Conservation (phyloP, 1,140 invertebrate species). For the Arctopsyche grandis region DNA sequence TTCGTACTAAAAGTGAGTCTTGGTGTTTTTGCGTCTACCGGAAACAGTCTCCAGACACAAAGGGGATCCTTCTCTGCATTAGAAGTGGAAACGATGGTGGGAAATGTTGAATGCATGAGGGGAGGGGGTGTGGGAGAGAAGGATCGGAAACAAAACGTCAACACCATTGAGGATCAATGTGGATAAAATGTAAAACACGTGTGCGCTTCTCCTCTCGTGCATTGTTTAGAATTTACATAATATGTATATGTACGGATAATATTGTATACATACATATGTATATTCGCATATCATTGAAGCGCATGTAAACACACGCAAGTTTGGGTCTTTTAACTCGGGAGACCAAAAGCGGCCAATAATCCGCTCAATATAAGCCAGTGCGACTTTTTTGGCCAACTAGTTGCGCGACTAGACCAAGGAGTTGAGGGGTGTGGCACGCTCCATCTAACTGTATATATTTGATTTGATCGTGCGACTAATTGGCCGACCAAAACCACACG, state of each 20-base stretch:
- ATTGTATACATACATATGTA: not conserved
- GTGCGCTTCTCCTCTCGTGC: slow-evolving; percentile 4
- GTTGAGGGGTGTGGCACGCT: no score
- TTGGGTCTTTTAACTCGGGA: no score
- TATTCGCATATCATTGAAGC: no score
- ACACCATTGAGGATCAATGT: slow-evolving; percentile 47
- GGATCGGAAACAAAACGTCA: slow-evolving; percentile 44
- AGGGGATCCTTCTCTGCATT: not conserved
- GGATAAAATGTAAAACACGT: slow-evolving; percentile 50
- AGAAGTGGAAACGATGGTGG: not conserved
- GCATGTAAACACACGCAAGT: no score
- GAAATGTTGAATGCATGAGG: not conserved
- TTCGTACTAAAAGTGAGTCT: not conserved
- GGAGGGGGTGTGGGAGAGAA: not conserved
- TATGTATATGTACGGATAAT: not conserved
- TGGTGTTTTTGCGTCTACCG: not conserved
- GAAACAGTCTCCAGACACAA: slow-evolving; percentile 47
- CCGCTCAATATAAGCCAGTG: no score
- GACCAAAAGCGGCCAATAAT: no score
- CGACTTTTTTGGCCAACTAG: no score
- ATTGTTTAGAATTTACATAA: slow-evolving; percentile 2
- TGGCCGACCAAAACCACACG: no score
- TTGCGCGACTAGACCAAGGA: no score
- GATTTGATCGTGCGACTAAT: no score
- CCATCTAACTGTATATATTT: no score